phyloP scores from a whole-genome alignment of 1,140 invertebrate genomes.

The Cryptotermes secundus region DNA sequence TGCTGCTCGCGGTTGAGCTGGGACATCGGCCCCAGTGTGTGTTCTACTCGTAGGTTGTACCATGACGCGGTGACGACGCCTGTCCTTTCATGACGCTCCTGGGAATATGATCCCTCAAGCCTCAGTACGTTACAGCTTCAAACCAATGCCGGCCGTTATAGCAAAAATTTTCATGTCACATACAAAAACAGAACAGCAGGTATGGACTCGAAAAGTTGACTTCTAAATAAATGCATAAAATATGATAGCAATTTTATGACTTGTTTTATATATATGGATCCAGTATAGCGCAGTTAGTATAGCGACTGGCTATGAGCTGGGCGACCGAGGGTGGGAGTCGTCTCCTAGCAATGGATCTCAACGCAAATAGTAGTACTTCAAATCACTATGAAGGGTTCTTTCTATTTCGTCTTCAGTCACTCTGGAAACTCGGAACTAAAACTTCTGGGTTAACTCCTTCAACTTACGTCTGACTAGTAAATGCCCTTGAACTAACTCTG shows the following conservation, averaged over 20 bases:
- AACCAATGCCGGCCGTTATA: neutral
- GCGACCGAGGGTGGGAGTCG: no score
- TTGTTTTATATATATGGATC: no score
- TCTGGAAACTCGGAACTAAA: no score
- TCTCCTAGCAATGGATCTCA: no score
- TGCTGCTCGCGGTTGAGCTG: neutral
- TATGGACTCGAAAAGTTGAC: neutral
- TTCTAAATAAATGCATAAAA: neutral
- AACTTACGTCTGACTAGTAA: no score
- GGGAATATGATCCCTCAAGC: neutral
- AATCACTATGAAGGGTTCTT: no score
- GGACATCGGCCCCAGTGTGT: neutral
- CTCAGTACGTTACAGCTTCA: neutral
- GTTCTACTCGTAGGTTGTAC: neutral
- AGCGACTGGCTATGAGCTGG: no score
- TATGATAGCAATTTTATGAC: neutral
- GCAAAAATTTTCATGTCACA: neutral
- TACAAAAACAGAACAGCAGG: neutral
- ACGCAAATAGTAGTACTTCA: no score
- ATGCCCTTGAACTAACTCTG: no score
- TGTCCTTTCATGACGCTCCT: neutral
- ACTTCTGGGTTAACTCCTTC: no score
- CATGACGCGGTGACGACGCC: slow-evolving; percentile 6
- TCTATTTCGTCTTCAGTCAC: no score
- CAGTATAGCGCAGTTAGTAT: no score